These are phyloP conservation scores for Calonectris borealis DNA, from an alignment of 2,113 vertebrate species.

Conservation along the genomic window DNA sequence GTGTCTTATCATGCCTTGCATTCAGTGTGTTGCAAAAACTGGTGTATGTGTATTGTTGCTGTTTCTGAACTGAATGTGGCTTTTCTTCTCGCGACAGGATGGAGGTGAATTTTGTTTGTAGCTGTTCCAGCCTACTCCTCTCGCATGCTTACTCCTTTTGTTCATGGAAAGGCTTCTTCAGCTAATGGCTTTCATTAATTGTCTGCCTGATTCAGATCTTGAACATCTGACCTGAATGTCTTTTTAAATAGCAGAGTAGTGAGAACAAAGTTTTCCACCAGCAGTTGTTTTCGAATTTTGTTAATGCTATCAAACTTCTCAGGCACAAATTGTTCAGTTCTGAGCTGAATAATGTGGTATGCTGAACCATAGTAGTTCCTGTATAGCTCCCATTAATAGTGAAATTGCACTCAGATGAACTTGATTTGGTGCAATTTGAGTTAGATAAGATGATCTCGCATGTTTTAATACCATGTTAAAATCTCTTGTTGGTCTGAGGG, in stretches of 20 bases:
- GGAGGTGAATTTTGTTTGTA: not conserved
- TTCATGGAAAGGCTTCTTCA: not conserved
- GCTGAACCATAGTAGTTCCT: not conserved
- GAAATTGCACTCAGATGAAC: not conserved
- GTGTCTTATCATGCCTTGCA: not conserved
- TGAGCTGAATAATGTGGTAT: not conserved
- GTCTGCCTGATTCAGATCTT: not conserved
- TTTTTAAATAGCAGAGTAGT: not conserved
- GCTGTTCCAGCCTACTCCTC: not conserved
- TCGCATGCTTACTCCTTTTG: not conserved
- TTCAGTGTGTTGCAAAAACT: not conserved
- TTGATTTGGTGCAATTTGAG: not conserved
- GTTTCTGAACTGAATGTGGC: not conserved
- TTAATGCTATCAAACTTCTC: not conserved
- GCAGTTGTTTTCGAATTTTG: not conserved
- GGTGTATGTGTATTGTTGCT: not conserved
- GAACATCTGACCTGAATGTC: not conserved
- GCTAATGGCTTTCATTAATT: not conserved
- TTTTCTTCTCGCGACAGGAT: not conserved
- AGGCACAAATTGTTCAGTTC: not conserved
- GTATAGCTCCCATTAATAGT: not conserved
- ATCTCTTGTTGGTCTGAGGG: not conserved
- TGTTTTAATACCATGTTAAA: rapidly evolving
- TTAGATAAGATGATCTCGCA: not conserved
- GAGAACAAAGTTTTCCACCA: not conserved